phyloP scores from a whole-genome alignment of 2,797 vertebrate species.

The Galaxias olidus region DNA sequence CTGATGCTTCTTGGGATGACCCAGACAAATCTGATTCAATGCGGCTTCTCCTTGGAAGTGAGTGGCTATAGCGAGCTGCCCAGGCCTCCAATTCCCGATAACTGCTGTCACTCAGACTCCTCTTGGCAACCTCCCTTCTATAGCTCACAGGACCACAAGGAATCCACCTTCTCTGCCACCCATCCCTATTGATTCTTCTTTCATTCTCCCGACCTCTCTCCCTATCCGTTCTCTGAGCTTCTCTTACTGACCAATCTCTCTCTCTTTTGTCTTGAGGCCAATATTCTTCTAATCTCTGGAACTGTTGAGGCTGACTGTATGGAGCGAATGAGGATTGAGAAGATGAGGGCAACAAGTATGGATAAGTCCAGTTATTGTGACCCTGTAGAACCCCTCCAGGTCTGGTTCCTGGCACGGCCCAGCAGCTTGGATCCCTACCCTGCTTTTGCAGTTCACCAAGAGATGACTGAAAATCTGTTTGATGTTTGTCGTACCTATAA shows the following conservation, averaged over 20 bases:
- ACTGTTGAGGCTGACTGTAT: slow-evolving; percentile 45
- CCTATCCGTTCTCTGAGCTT: slow-evolving; percentile 39
- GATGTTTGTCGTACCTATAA: slow-evolving; percentile 65
- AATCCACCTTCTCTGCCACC: slow-evolving; percentile 64
- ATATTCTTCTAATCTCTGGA: slow-evolving; percentile 47
- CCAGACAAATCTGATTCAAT: slow-evolving; percentile 63
- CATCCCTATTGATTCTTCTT: slow-evolving; percentile 54
- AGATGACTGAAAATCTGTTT: slow-evolving; percentile 51
- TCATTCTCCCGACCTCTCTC: slow-evolving; percentile 48
- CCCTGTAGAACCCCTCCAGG: slow-evolving; percentile 53
- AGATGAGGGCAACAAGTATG: slow-evolving; percentile 29
- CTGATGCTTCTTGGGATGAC: slow-evolving; percentile 41
- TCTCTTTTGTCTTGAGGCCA: slow-evolving; percentile 47
- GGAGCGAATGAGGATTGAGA: slow-evolving; percentile 58
- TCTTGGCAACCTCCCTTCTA: slow-evolving; percentile 57
- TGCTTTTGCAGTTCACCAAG: slow-evolving; percentile 49
- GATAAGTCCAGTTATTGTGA: slow-evolving; percentile 58
- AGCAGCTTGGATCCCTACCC: slow-evolving; percentile 53
- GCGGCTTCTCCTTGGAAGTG: slow-evolving; percentile 65
- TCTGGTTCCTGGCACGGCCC: slow-evolving; percentile 62
- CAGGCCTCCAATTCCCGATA: slow-evolving; percentile 71
- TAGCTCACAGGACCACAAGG: slow-evolving; percentile 40
- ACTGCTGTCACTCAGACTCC: slow-evolving; percentile 55
- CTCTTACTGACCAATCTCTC: slow-evolving; percentile 53
- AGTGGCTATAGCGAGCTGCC: slow-evolving; percentile 70